Evolutionary conservation across 2,797 vertebrate genomes (phyloP).

Genomic region (Gobionotothen gibberifrons): DNA sequence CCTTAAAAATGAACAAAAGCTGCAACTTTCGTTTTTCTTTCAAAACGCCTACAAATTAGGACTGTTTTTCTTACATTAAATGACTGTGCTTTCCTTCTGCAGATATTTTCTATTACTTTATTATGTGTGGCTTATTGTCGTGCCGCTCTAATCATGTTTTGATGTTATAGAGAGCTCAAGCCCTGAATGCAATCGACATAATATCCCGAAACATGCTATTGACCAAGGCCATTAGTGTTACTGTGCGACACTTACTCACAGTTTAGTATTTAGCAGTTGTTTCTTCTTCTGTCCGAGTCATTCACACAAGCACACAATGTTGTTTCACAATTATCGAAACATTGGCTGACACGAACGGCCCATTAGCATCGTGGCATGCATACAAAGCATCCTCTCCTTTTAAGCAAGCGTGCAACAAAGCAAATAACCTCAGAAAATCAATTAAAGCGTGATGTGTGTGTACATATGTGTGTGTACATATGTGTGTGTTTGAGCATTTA

Average conservation of each 20-base stretch:
- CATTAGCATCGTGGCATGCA: slow-evolving; percentile 34
- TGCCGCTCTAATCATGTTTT: slow-evolving; percentile 39
- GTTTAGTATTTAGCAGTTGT: slow-evolving; percentile 35
- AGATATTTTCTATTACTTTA: neutral
- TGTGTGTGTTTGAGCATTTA: slow-evolving; percentile 1
- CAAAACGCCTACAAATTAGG: too few species aligned
- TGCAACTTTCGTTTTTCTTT: neutral
- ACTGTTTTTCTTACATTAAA: neutral
- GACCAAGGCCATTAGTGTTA: slow-evolving; percentile 38
- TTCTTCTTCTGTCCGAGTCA: neutral
- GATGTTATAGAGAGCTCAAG: slow-evolving; percentile 43
- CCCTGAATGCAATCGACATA: slow-evolving; percentile 45
- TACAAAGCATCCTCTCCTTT: slow-evolving; percentile 36
- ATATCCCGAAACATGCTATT: slow-evolving; percentile 50
- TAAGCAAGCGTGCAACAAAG: slow-evolving; percentile 53
- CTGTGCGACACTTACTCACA: slow-evolving; percentile 28
- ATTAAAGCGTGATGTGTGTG: slow-evolving; percentile 51
- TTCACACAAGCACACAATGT: slow-evolving; percentile 20
- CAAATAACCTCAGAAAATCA: slow-evolving; percentile 66
- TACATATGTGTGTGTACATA: neutral
- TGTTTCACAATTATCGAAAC: slow-evolving; percentile 40
- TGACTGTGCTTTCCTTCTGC: neutral
- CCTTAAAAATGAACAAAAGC: neutral
- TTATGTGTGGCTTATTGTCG: slow-evolving; percentile 12
- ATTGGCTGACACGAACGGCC: slow-evolving; percentile 24